Conservation (phyloP, 2,113 vertebrate species). For the Benitochromis conjunctus region DNA sequence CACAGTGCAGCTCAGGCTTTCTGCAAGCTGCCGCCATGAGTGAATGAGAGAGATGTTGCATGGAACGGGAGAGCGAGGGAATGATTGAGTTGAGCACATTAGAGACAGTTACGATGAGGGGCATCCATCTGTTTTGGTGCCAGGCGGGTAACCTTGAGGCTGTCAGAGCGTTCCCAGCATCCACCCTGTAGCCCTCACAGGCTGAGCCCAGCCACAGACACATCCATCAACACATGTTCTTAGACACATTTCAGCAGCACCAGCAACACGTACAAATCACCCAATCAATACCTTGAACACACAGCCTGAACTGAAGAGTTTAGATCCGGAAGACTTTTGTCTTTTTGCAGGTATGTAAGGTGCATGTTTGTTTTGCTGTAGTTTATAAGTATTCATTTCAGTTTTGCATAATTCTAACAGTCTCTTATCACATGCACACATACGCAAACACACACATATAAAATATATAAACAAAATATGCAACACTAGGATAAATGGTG, state of each 20-base stretch:
- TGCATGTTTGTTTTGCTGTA: not conserved
- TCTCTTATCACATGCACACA: not conserved
- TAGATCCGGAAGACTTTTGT: not conserved
- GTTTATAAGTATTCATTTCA: not conserved
- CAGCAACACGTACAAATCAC: slow-evolving; percentile 65
- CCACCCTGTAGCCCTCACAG: slow-evolving; percentile 38
- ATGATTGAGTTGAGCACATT: slow-evolving; percentile 69
- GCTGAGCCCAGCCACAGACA: slow-evolving; percentile 34
- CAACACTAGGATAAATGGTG: not conserved
- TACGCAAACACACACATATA: not conserved
- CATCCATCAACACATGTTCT: slow-evolving; percentile 66
- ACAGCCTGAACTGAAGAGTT: not conserved
- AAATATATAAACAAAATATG: not conserved
- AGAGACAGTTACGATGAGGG: slow-evolving; percentile 59
- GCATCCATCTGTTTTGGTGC: slow-evolving; percentile 68
- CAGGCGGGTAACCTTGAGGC: slow-evolving; percentile 69
- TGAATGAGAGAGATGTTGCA: slow-evolving; percentile 22
- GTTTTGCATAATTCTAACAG: not conserved
- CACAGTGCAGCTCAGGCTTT: not conserved
- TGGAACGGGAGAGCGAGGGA: not conserved
- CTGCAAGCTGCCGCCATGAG: not conserved
- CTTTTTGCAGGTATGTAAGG: not conserved
- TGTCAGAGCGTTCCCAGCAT: slow-evolving; percentile 42
- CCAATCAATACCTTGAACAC: slow-evolving; percentile 46
- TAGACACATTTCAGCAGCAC: slow-evolving; percentile 43